Base-by-base conservation (phyloP, 2,797 vertebrate genomes). In the Onychomys torridus region DNA sequence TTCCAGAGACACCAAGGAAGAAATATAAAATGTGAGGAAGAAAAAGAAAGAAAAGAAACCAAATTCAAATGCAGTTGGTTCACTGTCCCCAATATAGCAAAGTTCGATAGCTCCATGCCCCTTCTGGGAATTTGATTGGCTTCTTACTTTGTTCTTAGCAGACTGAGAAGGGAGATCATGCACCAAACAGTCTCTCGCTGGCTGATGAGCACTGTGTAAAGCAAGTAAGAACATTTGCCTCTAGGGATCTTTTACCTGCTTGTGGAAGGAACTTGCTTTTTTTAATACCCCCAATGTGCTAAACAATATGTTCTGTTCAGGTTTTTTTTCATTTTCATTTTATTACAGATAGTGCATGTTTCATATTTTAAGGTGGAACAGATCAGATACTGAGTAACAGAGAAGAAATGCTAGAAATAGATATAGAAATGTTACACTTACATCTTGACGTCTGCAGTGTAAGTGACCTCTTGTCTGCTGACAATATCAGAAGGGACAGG, bases 361-460 rank as follows among this genome's bases (percentile, higher is more conserved):
- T 89, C 52, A 91, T 92, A 88, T 49, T 73, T 87, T 92, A 76
- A 82, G n/a, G 49, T 12, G 34, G 86, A 94, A 61, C 85, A 86
- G 34, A 91, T 63, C 27, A 90, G 25, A 81, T 59, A 19, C 43
- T 79, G 27, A 77, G 2, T 40, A 71, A 84, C 73, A 76, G 79
- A 90, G 59, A 16, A 79, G 9, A 16, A 81, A 84, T 90, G 59
- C 46, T n/a, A 78, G 43, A 2, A 57, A n/a, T 34, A 88, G 2
- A 95, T 29, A 34, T 82, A 73, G 67, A 91, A 88, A 32, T 89
- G 10, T 27, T 17, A 2, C 4, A 3, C 40, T 76, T 57, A 10
- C 8, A 55, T 8, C 25, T 84, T 23, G 34, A 52, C 40, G 6
- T 52, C 76, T 63, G n/a, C 37, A 25, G 13, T 94, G 32, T 32